Evolutionary conservation across 2,797 vertebrate species (phyloP).

Genomic region (Lithobates pipiens): DNA sequence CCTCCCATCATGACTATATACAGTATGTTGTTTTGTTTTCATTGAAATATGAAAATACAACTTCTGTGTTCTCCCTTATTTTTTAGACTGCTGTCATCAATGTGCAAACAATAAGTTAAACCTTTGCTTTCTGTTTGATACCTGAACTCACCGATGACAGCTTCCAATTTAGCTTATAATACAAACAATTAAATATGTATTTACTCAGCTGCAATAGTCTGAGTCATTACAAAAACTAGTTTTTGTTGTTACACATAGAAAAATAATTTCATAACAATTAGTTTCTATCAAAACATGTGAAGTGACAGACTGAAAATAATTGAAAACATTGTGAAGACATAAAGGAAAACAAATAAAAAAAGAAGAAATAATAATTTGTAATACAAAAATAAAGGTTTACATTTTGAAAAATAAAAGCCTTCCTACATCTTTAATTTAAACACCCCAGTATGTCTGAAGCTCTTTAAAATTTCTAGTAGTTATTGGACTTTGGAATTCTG

Average conservation of each 20-base stretch:
- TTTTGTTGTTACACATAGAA: conserved; percentile 36
- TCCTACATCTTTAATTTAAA: no score
- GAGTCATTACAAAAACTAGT: neutral
- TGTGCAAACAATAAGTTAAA: neutral
- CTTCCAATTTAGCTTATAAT: conserved; percentile 21
- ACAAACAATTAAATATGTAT: conserved; percentile 19
- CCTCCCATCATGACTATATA: no score
- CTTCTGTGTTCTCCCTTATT: no score
- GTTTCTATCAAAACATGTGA: conserved; percentile 52
- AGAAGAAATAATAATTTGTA: neutral
- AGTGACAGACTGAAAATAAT: conserved; percentile 12
- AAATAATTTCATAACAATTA: conserved; percentile 17
- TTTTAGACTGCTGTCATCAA: neutral
- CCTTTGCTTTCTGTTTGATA: conserved; percentile 42
- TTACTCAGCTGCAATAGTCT: neutral
- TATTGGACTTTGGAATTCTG: no score
- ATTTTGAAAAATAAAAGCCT: no score
- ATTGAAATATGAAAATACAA: no score
- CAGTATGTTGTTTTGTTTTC: no score
- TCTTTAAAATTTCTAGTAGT: no score
- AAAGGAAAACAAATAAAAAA: neutral
- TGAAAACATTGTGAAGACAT: no score
- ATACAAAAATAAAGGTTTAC: no score
- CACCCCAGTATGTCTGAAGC: no score
- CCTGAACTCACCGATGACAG: conserved; percentile 27